Evolutionary conservation across 1,140 invertebrate genomes (phyloP).

Genomic region (Nasonia giraulti): DNA sequence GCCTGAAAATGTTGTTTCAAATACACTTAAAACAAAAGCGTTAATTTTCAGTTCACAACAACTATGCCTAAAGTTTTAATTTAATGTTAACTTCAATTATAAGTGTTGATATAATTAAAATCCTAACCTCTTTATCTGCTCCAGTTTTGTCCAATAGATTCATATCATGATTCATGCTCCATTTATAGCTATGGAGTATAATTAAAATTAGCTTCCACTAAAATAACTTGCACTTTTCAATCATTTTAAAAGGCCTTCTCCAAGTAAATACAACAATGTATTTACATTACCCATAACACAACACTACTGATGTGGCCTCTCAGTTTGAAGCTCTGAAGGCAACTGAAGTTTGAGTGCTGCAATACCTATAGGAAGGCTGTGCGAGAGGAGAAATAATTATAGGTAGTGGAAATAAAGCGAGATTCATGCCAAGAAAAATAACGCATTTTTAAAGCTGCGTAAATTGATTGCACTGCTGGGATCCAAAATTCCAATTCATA

Average conservation of each 20-base stretch:
- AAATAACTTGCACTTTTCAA: conserved; percentile 11
- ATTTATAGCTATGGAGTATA: neutral
- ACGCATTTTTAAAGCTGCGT: too few species aligned
- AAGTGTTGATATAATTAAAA: neutral
- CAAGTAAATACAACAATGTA: neutral
- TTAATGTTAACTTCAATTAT: neutral
- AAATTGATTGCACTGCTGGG: too few species aligned
- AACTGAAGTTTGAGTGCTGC: too few species aligned
- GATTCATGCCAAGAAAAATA: too few species aligned
- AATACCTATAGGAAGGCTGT: too few species aligned
- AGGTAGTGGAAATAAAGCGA: too few species aligned
- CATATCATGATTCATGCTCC: conserved; percentile 20
- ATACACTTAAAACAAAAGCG: neutral
- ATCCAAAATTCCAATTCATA: too few species aligned
- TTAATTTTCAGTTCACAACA: neutral
- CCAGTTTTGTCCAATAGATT: conserved; percentile 4
- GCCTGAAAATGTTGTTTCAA: conserved; percentile 56
- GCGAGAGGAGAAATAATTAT: too few species aligned
- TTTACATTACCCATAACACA: too few species aligned
- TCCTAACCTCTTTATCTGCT: neutral
- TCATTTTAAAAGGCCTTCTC: neutral
- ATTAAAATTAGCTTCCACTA: neutral
- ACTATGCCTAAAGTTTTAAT: neutral
- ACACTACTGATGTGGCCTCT: too few species aligned
- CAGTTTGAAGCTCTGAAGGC: too few species aligned